These are phyloP conservation scores for Lepidocyrtinus sp. DNA, from an alignment of 2,888 invertebrate genomes.

Conservation along the genomic window DNA sequence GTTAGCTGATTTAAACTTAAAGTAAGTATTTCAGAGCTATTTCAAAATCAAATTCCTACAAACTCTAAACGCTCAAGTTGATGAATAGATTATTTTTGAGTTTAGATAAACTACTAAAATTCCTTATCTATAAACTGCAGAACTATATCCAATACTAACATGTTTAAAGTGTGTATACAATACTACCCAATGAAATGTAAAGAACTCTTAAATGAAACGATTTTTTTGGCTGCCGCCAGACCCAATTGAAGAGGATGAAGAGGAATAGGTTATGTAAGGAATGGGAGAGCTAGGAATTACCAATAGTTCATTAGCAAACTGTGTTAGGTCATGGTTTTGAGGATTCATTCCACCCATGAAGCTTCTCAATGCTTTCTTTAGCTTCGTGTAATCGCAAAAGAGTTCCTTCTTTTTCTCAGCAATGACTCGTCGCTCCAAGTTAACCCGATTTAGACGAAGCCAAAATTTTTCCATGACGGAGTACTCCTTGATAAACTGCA, in stretches of 20 bases:
- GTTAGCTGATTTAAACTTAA: too few species aligned
- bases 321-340: constrained; percentile 45
- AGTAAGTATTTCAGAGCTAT: too few species aligned
- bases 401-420: constrained; percentile 54
- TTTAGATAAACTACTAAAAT: too few species aligned
- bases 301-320: constrained; percentile 54
- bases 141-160: too few species aligned
- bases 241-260: constrained; percentile 39
- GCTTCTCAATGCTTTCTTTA: constrained; percentile 64
- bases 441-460: constrained; percentile 66
- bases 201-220: too few species aligned
- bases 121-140: too few species aligned
- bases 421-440: constrained; percentile 60
- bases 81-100: too few species aligned
- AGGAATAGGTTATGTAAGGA: constrained; percentile 38
- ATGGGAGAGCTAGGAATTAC: constrained; percentile 58
- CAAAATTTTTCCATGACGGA: constrained; percentile 68
- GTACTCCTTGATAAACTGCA: constrained; percentile 63
- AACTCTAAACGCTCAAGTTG: too few species aligned
- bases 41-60: too few species aligned
- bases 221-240: constrained; percentile 15
- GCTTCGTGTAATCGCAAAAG: constrained; percentile 60
- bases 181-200: too few species aligned
- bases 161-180: too few species aligned
- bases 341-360: constrained; percentile 69